Evolutionary conservation across 2,888 invertebrate genomes (phyloP).

Genomic region (Neoscelio sp.): DNA sequence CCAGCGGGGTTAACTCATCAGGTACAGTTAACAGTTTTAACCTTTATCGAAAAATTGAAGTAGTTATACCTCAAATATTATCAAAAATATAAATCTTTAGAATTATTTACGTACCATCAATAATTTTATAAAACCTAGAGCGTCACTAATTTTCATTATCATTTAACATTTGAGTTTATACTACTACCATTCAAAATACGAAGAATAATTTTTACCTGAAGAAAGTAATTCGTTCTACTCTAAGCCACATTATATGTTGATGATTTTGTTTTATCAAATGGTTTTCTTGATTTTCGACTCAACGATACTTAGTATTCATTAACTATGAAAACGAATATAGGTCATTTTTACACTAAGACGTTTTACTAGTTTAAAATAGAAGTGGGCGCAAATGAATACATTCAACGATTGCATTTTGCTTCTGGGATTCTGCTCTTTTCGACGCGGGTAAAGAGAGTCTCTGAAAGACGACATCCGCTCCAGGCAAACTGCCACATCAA

Average conservation of each 20-base stretch:
- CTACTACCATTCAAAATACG: slow-evolving; percentile 18
- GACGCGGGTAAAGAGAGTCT: slow-evolving; percentile 30
- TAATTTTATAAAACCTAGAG: slow-evolving; percentile 20
- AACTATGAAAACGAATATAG: slow-evolving; percentile 27
- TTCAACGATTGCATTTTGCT: slow-evolving; percentile 48
- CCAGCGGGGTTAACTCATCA: slow-evolving; percentile 22
- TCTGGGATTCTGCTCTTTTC: slow-evolving; percentile 43
- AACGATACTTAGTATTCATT: slow-evolving; percentile 19
- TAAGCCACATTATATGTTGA: too few species aligned
- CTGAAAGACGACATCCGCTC: slow-evolving; percentile 54
- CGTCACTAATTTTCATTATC: too few species aligned
- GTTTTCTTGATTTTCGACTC: slow-evolving; percentile 5
- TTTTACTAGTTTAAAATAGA: slow-evolving; percentile 20
- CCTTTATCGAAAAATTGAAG: slow-evolving; percentile 28
- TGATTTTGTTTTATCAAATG: too few species aligned
- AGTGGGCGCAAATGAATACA: slow-evolving; percentile 46
- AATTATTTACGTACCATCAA: too few species aligned
- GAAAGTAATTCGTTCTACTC: too few species aligned
- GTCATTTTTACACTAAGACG: slow-evolving; percentile 3
- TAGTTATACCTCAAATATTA: slow-evolving; percentile 20
- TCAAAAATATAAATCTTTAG: too few species aligned
- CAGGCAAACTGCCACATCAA: slow-evolving; percentile 54
- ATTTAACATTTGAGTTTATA: too few species aligned
- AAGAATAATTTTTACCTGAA: background rate
- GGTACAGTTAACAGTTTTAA: slow-evolving; percentile 9